Evolutionary conservation across 2,888 invertebrate species (phyloP).

Genomic region (Sinotaia quadrata): DNA sequence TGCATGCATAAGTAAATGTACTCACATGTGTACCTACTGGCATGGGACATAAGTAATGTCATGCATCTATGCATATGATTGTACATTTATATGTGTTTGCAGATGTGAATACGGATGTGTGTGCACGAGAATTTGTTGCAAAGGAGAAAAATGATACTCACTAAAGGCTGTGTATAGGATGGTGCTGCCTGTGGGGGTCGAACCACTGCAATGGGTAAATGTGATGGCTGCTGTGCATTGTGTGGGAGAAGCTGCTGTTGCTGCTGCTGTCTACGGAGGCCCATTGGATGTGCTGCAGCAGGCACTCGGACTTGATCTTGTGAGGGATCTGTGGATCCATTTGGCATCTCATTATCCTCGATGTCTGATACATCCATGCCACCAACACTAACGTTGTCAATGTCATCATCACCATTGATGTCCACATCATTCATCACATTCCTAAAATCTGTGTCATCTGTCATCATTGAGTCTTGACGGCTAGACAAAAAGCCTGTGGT

Average conservation of each 20-base stretch:
- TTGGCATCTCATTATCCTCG: neutral
- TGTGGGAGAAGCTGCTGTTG: conserved; percentile 23
- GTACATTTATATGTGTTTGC: too few species aligned
- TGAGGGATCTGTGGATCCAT: neutral
- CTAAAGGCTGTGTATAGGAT: conserved; percentile 7
- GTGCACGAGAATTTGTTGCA: too few species aligned
- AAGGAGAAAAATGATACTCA: too few species aligned
- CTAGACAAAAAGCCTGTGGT: conserved; percentile 23
- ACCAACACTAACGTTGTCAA: conserved; percentile 67
- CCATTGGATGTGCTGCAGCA: neutral
- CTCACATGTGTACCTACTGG: too few species aligned
- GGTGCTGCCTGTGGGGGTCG: conserved; percentile 19
- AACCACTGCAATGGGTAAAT: too few species aligned
- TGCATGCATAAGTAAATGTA: too few species aligned
- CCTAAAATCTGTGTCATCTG: conserved; percentile 25
- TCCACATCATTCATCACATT: conserved; percentile 16
- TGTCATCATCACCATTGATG: conserved; percentile 48
- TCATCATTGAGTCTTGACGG: conserved; percentile 36
- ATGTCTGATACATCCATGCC: conserved; percentile 69
- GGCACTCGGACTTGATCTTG: neutral
- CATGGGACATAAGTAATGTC: too few species aligned
- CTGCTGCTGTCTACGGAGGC: neutral
- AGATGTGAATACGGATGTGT: too few species aligned
- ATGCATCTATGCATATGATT: too few species aligned
- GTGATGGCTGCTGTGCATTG: neutral